phyloP scores from a whole-genome alignment of 2,888 invertebrate species.

The Metellina segmentata region DNA sequence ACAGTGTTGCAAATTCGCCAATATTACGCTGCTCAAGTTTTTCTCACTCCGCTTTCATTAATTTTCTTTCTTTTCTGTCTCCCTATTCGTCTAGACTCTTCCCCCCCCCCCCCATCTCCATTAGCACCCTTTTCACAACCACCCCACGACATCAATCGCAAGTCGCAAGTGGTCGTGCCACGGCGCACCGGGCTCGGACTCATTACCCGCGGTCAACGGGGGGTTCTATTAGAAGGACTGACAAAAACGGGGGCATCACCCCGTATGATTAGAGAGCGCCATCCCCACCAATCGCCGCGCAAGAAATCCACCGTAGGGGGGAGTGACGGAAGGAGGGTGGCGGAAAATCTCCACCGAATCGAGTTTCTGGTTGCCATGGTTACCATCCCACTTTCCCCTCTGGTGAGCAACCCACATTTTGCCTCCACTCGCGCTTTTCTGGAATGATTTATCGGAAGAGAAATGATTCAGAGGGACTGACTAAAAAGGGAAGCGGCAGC shows the following conservation, averaged over 20 bases:
- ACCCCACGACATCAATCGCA: too few species aligned
- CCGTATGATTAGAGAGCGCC: conserved; percentile 37
- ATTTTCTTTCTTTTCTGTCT: too few species aligned
- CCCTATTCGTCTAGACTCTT: neutral
- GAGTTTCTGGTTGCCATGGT: conserved; percentile 60
- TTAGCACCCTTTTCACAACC: too few species aligned
- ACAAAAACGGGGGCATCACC: conserved; percentile 18
- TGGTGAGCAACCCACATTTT: too few species aligned
- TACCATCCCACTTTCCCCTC: conserved; percentile 26
- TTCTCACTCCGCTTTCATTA: too few species aligned
- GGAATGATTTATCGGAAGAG: conserved; percentile 31
- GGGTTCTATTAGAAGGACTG: neutral
- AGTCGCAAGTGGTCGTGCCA: too few species aligned
- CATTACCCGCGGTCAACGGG: neutral
- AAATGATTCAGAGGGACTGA: conserved; percentile 32
- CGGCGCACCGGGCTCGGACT: too few species aligned
- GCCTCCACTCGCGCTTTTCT: neutral
- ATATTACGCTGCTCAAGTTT: too few species aligned
- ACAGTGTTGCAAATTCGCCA: too few species aligned
- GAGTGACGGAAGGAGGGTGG: neutral
- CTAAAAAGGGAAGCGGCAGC: conserved; percentile 14
- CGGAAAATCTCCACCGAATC: conserved; percentile 27
- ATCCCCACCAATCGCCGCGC: neutral
- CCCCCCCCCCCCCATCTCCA: neutral
- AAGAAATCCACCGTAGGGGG: conserved; percentile 9